Evolutionary conservation across 2,113 vertebrate genomes (phyloP).

Genomic region (Elephantulus edwardii): DNA sequence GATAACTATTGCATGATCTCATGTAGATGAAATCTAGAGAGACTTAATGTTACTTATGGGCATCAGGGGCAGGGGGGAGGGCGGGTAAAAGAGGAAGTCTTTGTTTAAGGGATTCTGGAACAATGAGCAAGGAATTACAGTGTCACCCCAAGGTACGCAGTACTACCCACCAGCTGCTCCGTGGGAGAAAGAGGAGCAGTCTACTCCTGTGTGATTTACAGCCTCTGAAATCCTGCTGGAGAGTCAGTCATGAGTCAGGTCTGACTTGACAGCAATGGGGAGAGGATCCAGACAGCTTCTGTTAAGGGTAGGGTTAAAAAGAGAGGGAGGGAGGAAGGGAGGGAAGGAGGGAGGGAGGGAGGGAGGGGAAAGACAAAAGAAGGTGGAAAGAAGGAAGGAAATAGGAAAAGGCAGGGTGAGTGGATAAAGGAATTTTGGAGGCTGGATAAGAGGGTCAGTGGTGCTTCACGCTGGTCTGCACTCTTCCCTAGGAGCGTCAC

Average conservation of each 20-base stretch:
- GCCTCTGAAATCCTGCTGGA: too few relatives aligned
- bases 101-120: too few relatives aligned
- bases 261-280: too few relatives aligned
- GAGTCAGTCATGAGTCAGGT: too few relatives aligned
- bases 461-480: accelerated
- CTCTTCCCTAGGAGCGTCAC: neutral
- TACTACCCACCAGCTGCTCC: too few relatives aligned
- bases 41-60: neutral
- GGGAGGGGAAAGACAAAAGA: neutral
- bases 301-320: neutral
- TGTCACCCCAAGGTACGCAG: too few relatives aligned
- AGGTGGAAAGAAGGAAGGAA: neutral
- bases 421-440: accelerated
- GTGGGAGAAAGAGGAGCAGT: too few relatives aligned
- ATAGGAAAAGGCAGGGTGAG: neutral
- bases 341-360: too few relatives aligned
- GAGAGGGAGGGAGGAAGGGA: neutral
- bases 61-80: too few relatives aligned
- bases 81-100: neutral
- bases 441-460: neutral
- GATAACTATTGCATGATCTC: neutral
- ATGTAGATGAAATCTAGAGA: neutral
- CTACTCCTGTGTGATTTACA: too few relatives aligned
- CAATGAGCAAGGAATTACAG: too few relatives aligned
- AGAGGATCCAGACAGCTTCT: neutral